Conservation (phyloP, 2,113 vertebrate species). For the Rutilus rutilus region DNA sequence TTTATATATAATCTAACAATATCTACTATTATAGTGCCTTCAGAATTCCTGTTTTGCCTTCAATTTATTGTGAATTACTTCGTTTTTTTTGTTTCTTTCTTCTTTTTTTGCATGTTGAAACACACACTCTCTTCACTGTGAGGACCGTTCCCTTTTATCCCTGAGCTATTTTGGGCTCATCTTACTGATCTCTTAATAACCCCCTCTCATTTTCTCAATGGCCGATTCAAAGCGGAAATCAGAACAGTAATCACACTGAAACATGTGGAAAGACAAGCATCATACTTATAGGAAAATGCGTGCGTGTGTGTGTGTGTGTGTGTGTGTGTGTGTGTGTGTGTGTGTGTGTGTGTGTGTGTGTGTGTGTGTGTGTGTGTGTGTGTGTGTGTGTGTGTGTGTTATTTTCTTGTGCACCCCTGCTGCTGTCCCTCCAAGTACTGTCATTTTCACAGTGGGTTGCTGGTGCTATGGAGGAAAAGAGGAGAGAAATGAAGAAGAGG, state of each 20-base stretch:
- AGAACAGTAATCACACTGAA: conserved; percentile 41
- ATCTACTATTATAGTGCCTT: neutral
- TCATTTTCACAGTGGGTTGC: conserved; percentile 55
- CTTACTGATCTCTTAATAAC: conserved; percentile 42
- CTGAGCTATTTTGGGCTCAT: conserved; percentile 28
- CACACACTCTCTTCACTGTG: neutral
- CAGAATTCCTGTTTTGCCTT: neutral
- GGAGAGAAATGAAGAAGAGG: neutral
- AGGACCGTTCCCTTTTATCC: conserved; percentile 9
- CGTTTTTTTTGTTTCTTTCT: neutral
- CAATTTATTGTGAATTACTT: neutral
- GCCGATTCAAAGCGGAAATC: conserved; percentile 24
- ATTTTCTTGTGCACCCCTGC: conserved; percentile 38
- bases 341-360: conserved; percentile 40
- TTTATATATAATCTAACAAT: neutral
- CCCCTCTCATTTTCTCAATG: conserved; percentile 32
- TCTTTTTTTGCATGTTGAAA: conserved; percentile 1
- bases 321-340: conserved; percentile 17
- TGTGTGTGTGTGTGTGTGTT: conserved; percentile 34
- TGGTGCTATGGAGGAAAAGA: conserved; percentile 8
- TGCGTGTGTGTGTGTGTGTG: conserved; percentile 29
- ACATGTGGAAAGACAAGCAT: conserved; percentile 16
- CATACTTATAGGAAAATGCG: neutral
- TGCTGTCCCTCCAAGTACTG: conserved; percentile 39
- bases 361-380: no score